Evolutionary conservation across 2,797 vertebrate genomes (phyloP).

Genomic region (Lutjanus argentimaculatus): DNA sequence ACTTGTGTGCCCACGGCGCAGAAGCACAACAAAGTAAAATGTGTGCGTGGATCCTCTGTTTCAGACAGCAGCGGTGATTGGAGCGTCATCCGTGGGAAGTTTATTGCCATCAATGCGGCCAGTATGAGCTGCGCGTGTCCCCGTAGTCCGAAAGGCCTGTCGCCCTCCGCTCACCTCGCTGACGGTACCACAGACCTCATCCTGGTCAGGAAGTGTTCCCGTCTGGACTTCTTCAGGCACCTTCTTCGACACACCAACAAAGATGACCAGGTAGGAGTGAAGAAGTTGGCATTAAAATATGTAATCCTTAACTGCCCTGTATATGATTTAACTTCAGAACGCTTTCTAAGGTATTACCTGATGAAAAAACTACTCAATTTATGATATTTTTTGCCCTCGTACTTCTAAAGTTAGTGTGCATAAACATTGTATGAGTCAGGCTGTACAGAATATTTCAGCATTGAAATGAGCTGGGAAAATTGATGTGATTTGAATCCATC

Average conservation of each 20-base stretch:
- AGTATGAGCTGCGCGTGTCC: slow-evolving; percentile 96
- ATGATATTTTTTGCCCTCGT: background rate
- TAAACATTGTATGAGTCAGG: background rate
- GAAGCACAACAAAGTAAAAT: background rate
- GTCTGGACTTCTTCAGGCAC: slow-evolving; percentile 92
- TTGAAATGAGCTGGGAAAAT: slow-evolving; percentile 10
- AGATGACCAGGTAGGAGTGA: slow-evolving; percentile 90
- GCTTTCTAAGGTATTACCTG: slow-evolving; percentile 4
- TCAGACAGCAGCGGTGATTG: slow-evolving; percentile 80
- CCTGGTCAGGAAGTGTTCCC: slow-evolving; percentile 94
- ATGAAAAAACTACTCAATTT: background rate
- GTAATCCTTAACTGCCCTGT: background rate
- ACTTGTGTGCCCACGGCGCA: background rate
- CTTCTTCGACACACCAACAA: slow-evolving; percentile 94
- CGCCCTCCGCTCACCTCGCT: slow-evolving; percentile 94
- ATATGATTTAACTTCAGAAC: background rate
- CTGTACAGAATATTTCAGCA: background rate
- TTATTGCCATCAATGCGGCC: slow-evolving; percentile 94
- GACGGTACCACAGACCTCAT: slow-evolving; percentile 95
- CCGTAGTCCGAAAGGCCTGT: slow-evolving; percentile 92
- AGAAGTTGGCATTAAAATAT: background rate
- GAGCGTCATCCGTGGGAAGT: slow-evolving; percentile 91
- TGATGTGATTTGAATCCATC: slow-evolving; percentile 12
- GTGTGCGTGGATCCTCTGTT: slow-evolving; percentile 1
- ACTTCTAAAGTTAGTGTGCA: background rate